Evolutionary conservation across 2,888 invertebrate genomes (phyloP).

Genomic region (Yponomeuta sedellus): DNA sequence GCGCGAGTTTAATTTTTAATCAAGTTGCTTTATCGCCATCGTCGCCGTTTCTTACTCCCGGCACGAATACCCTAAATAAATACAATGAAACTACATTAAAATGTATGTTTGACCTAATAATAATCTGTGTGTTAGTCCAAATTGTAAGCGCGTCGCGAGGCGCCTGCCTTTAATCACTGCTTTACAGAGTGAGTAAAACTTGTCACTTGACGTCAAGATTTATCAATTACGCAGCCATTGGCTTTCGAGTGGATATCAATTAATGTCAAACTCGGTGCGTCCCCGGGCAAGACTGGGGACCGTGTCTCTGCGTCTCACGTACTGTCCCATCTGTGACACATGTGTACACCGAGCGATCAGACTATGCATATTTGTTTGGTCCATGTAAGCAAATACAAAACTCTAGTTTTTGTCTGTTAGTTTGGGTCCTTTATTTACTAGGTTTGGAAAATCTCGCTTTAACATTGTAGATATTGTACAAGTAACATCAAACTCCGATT

Average conservation of each 20-base stretch:
- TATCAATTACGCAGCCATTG: slow-evolving; percentile 62
- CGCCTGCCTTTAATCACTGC: neutral
- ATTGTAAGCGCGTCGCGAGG: too few relatives aligned
- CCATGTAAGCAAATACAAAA: neutral
- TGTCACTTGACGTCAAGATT: slow-evolving; percentile 40
- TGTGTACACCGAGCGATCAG: neutral
- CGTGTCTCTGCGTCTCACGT: neutral
- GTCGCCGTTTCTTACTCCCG: slow-evolving; percentile 22
- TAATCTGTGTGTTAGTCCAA: too few relatives aligned
- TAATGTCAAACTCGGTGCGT: slow-evolving; percentile 31
- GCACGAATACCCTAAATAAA: slow-evolving; percentile 10
- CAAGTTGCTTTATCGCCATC: slow-evolving; percentile 43
- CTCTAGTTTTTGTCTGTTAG: neutral
- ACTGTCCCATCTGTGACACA: neutral
- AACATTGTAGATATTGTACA: neutral
- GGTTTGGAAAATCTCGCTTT: neutral
- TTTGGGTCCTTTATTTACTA: neutral
- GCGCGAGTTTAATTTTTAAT: slow-evolving; percentile 53
- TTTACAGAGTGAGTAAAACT: neutral
- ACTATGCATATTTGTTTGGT: neutral
- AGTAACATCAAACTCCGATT: neutral
- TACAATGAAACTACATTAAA: slow-evolving; percentile 4
- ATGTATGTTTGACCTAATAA: neutral
- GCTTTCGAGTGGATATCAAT: slow-evolving; percentile 59
- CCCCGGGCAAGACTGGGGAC: neutral